Evolutionary conservation across 2,113 vertebrate genomes (phyloP).

Genomic region (Antechinus stuartii): DNA sequence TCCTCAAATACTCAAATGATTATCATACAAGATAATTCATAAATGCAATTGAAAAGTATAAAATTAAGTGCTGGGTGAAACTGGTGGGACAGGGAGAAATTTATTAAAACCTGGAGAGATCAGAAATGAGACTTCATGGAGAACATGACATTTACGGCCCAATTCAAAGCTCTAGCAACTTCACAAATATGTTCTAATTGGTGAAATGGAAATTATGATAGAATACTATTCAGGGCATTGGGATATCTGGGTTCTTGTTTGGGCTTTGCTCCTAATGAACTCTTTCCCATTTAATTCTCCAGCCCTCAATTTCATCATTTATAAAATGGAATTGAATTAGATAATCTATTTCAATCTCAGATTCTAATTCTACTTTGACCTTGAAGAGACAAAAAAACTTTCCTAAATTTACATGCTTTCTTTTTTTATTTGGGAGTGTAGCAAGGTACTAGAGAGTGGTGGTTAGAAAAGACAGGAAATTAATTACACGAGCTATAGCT

Average conservation of each 20-base stretch:
- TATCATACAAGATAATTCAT: neutral
- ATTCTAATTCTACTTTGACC: neutral
- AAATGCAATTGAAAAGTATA: neutral
- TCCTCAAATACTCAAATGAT: neutral
- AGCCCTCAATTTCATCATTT: neutral
- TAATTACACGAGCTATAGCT: neutral
- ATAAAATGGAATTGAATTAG: neutral
- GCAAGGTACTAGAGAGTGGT: neutral
- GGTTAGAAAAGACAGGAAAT: neutral
- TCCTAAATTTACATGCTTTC: neutral
- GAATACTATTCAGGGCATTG: neutral
- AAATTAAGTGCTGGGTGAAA: neutral
- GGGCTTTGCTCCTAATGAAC: neutral
- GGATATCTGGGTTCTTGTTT: neutral
- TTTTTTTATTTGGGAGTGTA: neutral
- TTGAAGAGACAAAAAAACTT: neutral
- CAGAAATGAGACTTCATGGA: neutral
- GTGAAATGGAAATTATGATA: neutral
- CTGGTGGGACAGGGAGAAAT: no score
- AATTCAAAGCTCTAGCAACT: neutral
- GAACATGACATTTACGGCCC: neutral
- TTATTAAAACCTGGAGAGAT: neutral
- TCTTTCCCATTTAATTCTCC: neutral
- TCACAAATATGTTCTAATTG: neutral
- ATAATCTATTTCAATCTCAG: neutral